Evolutionary conservation across 2,113 vertebrate species (phyloP).

Genomic region (Aegotheles bennettii): DNA sequence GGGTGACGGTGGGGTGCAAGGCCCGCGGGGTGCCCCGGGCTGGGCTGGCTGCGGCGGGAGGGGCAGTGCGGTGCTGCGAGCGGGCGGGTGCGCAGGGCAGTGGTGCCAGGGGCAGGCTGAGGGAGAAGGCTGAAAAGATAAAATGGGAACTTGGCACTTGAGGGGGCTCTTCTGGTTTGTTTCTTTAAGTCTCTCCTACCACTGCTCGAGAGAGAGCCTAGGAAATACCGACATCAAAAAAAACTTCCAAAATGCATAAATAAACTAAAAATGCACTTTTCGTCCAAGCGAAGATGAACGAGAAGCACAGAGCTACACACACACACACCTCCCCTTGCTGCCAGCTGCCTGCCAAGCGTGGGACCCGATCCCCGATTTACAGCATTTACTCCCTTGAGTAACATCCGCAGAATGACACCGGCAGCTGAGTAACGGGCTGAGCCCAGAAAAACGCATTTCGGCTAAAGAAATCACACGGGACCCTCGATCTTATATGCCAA

Average conservation of each 20-base stretch:
- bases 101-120: background rate
- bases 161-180: background rate
- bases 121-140: background rate
- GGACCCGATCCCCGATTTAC: background rate
- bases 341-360: constrained; percentile 8
- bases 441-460: background rate
- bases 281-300: background rate
- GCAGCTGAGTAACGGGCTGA: background rate
- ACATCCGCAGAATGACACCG: background rate
- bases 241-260: background rate
- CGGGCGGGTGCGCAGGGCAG: background rate
- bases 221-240: background rate
- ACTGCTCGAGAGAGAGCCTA: background rate
- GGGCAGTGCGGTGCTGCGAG: background rate
- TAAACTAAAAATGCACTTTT: background rate
- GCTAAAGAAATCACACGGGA: background rate
- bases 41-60: background rate
- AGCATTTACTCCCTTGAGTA: background rate
- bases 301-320: background rate
- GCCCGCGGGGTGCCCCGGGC: background rate
- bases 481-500: background rate
- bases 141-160: background rate
- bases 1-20: background rate
- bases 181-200: background rate
- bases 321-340: background rate